phyloP scores from a whole-genome alignment of 2,888 invertebrate species.

The Ormia ochracea region DNA sequence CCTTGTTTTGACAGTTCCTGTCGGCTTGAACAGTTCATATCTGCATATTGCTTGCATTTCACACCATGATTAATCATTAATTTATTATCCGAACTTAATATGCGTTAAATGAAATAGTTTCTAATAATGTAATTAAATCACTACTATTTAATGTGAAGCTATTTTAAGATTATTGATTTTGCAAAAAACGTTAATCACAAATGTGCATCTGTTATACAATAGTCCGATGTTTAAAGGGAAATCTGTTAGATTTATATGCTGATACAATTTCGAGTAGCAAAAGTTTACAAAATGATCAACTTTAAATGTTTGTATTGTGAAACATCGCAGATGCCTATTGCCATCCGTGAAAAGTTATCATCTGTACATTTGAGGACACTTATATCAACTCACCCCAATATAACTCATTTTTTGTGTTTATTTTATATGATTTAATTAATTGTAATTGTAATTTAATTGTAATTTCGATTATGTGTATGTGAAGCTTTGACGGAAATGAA shows the following conservation, averaged over 20 bases:
- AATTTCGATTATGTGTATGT: too few species aligned
- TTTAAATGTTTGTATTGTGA: too few species aligned
- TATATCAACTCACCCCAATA: too few species aligned
- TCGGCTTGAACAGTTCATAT: constrained; percentile 46
- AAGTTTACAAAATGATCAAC: too few species aligned
- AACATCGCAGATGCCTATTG: too few species aligned
- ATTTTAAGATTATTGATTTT: constrained; percentile 47
- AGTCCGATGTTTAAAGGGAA: not conserved
- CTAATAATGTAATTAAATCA: constrained; percentile 54
- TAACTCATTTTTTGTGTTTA: too few species aligned
- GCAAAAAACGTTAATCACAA: not conserved
- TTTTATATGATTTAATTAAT: too few species aligned
- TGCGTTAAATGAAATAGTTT: constrained; percentile 52
- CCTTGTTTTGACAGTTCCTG: constrained; percentile 75
- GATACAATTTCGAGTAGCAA: too few species aligned
- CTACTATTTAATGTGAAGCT: constrained; percentile 38
- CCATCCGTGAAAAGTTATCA: too few species aligned
- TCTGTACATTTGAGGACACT: too few species aligned
- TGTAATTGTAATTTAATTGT: too few species aligned
- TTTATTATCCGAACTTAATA: constrained; percentile 49
- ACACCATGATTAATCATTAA: constrained; percentile 69
- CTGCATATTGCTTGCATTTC: constrained; percentile 17
- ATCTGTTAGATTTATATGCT: not conserved
- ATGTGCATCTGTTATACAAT: not conserved
- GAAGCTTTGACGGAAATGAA: too few species aligned